Evolutionary conservation across 92 coral and sea anemone species (phyloP), one percentile per base, ranked within the genome.

Genomic region (Bergia sp.): DNA sequence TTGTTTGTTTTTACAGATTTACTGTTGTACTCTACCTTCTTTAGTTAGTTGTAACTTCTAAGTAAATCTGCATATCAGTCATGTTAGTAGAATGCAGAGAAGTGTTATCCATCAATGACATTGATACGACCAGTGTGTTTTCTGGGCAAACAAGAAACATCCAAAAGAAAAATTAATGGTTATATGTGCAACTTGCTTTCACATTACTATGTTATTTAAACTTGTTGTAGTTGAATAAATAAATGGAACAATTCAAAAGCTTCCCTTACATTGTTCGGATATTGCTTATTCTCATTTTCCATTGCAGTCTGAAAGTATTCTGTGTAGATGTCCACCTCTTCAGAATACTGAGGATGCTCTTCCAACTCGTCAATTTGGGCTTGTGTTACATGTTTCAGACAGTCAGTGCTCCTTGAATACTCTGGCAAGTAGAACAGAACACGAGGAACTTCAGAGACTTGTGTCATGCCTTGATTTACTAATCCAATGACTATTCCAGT

Each of bases 261-360:
- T 40, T 88, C 90, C 36, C 69, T 88, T 75, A 91, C 88, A 45
- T 89, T 82, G 37, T 74, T 75, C 41, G 93, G 93, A 85, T 81
- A 88, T 77, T 79, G 80, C 71, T 82, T 61, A 79, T 77, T 86
- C 78, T 92, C 93, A 76, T 92, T 81, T 50, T 74, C 90, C 91
- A 92, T 75, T 37, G 67, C 88, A 87, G 87, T 86, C 69, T 90
- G 80, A 77, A 92, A 92, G 77, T 92, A 91, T 79, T 93, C 93
- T 75, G 88, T 74, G 81, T 91, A 93, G 79, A 86, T 64, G 81
- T 55, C 42, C 4, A 81, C 11, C 44, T 85, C 86, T 37, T 86
- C 81, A 44, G 86, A 86, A 67, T 78, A 44, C 82, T 90, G 82
- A 80, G 50, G 13, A 55, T 86, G 69, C 73, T 16, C 44, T 80